Evolutionary conservation across 2,888 invertebrate species (phyloP).

Genomic region (Caenorhabditis sp.): DNA sequence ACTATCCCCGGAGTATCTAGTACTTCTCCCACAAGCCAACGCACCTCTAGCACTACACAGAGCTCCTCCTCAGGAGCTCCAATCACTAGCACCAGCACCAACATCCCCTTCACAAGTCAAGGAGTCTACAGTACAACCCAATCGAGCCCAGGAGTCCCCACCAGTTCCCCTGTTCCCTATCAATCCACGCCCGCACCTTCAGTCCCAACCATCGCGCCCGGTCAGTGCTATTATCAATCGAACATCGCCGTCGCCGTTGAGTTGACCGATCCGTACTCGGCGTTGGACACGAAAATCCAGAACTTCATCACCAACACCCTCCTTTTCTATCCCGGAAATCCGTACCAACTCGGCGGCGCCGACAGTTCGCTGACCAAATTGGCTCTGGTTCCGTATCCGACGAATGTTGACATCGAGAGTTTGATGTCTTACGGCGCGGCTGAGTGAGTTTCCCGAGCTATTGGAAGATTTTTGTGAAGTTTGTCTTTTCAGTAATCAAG

Average conservation of each 20-base stretch:
- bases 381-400: constrained; percentile 35
- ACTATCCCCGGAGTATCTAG: background rate
- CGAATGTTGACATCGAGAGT: background rate
- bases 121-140: background rate
- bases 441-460: background rate
- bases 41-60: background rate
- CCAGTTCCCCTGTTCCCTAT: background rate
- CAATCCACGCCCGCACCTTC: background rate
- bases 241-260: constrained; percentile 40
- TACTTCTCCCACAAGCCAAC: background rate
- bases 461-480: no score
- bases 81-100: background rate
- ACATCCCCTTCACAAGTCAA: background rate
- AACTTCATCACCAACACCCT: constrained; percentile 28
- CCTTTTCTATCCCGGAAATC: constrained; percentile 23
- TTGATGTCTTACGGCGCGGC: constrained; percentile 27
- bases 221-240: constrained; percentile 41
- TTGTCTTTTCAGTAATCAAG: background rate
- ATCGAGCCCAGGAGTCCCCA: background rate
- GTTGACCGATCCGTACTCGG: background rate
- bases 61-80: background rate
- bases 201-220: constrained; percentile 13
- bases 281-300: constrained; percentile 14
- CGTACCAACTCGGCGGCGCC: constrained; percentile 7
- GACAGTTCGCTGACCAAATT: background rate